These are phyloP conservation scores for Morinoia aosen DNA, from an alignment of 2,888 invertebrate species.

Conservation along the genomic window DNA sequence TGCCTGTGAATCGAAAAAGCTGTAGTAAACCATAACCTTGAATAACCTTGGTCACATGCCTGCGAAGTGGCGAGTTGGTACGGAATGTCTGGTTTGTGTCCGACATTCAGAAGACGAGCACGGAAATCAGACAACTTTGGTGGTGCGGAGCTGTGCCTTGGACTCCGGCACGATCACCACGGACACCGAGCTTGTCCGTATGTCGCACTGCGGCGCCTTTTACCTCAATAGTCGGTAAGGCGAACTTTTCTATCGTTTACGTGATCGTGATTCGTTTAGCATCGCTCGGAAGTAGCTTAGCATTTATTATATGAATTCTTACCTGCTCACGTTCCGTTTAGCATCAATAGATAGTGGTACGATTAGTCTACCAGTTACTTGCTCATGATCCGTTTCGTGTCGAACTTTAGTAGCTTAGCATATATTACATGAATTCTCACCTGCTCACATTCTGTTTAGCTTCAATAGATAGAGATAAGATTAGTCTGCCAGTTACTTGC, in stretches of 20 bases:
- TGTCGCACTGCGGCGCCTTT: slow-evolving; percentile 98
- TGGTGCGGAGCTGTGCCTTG: slow-evolving; percentile 93
- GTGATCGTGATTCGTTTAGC: no score
- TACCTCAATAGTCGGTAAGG: slow-evolving; percentile 86
- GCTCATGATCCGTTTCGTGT: neutral
- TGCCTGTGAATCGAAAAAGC: neutral
- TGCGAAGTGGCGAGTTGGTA: neutral
- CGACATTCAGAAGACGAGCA: slow-evolving; percentile 20
- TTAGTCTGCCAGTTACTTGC: neutral
- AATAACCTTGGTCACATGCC: neutral
- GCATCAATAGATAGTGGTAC: neutral
- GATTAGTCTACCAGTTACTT: neutral
- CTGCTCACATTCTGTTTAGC: neutral
- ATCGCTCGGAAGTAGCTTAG: no score
- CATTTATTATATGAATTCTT: neutral
- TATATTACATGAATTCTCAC: neutral
- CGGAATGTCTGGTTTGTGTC: neutral
- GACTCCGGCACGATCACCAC: slow-evolving; percentile 96
- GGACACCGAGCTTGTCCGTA: slow-evolving; percentile 94
- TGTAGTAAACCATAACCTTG: neutral
- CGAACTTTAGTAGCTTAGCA: neutral
- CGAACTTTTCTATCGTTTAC: neutral
- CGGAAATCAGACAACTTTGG: slow-evolving; percentile 77
- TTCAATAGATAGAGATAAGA: neutral
- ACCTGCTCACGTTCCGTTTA: neutral